phyloP scores from a whole-genome alignment of 1,140 invertebrate species.

The Nylanderia fulva region DNA sequence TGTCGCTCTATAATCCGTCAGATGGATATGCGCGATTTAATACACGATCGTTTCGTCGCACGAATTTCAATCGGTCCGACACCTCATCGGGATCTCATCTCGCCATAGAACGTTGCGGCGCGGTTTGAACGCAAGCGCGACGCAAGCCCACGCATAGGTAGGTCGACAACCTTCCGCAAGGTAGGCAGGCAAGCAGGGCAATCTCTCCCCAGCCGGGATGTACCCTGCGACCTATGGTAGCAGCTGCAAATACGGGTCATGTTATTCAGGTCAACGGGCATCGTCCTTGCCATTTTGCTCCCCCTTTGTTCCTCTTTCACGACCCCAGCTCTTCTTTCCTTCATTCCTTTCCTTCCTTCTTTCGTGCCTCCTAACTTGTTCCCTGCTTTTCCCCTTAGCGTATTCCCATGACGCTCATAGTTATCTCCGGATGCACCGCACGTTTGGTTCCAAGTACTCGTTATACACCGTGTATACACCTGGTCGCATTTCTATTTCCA shows the following conservation, averaged over 20 bases:
- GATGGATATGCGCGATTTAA: not conserved
- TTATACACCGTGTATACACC: not conserved
- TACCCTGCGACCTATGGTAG: conserved; percentile 42
- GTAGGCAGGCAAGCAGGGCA: too few relatives aligned
- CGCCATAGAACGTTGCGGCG: not conserved
- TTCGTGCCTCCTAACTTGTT: not conserved
- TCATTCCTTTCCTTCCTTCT: not conserved
- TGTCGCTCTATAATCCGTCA: not conserved
- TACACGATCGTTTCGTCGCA: not conserved
- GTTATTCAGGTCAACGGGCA: conserved; percentile 69
- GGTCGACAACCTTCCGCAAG: conserved; percentile 39
- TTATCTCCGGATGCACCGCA: conserved; percentile 51
- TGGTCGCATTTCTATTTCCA: conserved; percentile 26
- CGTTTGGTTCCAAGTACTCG: not conserved
- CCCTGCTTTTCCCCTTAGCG: not conserved
- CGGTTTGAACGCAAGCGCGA: conserved; percentile 23
- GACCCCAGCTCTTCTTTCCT: conserved; percentile 2
- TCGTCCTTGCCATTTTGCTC: conserved; percentile 51
- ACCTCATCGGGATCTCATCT: not conserved
- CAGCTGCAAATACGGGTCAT: conserved; percentile 65
- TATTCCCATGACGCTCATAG: conserved; percentile 58
- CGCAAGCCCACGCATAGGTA: not conserved
- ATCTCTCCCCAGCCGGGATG: conserved; percentile 10
- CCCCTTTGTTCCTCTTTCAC: conserved; percentile 11
- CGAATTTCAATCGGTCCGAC: conserved; percentile 24